Percentiles rank a stretch among this genome's conserved stretches.
Conservation (phyloP, 2,888 invertebrate genomes). For the Xanthorhoe designata region DNA sequence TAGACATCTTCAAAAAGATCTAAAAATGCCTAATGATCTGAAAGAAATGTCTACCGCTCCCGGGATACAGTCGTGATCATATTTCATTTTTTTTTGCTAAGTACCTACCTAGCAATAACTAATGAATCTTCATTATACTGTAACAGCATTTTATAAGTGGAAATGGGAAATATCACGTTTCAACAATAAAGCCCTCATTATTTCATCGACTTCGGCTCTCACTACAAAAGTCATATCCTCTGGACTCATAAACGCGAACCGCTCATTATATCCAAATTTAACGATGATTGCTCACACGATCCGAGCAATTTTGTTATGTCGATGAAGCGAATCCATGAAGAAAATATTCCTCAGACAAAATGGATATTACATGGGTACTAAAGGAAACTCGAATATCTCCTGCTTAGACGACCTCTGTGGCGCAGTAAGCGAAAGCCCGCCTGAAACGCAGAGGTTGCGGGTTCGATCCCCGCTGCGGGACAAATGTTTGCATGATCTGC, state of each 20-base stretch:
- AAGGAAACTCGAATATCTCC: too few relatives aligned
- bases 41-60: too few relatives aligned
- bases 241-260: constrained; percentile 63
- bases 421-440: too few relatives aligned
- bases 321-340: constrained; percentile 1
- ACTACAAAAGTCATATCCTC: constrained; percentile 50
- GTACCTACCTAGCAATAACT: too few relatives aligned
- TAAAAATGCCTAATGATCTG: too few relatives aligned
- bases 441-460: too few relatives aligned
- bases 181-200: neutral
- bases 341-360: constrained; percentile 11
- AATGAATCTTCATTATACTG: neutral
- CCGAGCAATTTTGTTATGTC: constrained; percentile 49
- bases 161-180: neutral
- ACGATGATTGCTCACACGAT: constrained; percentile 68
- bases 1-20: too few relatives aligned
- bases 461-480: too few relatives aligned
- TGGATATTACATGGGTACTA: neutral
- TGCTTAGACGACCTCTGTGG: too few relatives aligned
- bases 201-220: constrained; percentile 31
- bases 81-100: too few relatives aligned
- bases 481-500: too few relatives aligned
- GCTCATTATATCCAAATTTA: constrained; percentile 73
- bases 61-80: too few relatives aligned
- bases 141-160: neutral